Base-by-base conservation (phyloP, 2,113 vertebrate species). In the Phyllostomus discolor region DNA sequence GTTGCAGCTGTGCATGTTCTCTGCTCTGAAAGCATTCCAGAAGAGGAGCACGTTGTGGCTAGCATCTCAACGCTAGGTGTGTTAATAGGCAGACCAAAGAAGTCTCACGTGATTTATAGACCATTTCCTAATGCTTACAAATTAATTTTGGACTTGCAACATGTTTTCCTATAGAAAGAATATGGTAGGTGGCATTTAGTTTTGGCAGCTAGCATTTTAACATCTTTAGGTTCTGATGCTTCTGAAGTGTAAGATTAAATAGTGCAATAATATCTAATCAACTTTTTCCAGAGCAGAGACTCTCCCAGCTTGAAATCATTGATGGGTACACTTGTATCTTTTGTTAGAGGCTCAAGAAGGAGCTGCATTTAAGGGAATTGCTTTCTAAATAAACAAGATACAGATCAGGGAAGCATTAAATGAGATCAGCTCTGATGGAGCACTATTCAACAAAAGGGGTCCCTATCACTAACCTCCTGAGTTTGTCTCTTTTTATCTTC, bases 1-100 rank as follows among this genome's bases (percentile, higher is more conserved):
- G 64, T 90, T 93, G 82, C 33, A 73, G 62, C 93, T 80, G 54
- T 64, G 83, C 90, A 50, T 93, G 15, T 82, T 89, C 82, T 86
- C 72, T 70, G 50, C 38, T 91, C 69, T 86, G 90, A 88, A 93
- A 91, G 70, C 41, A 33, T 75, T 76, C 28, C 33, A 85, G 80
- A 80, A 90, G 78, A 89, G 41, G 28, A 59, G n/a, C 28, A 9
- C n/a, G 86, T 57, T 89, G 87, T 80, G 75, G 48, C 46, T 48
- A 50, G 83, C 64, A 33, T 95, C 78, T 43, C 41, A 85, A 33
- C 62, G 43, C 66, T 41, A 50, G 52, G 52, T 48, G 38, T 48
- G 57, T 87, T 88, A 76, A 91, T 1, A 64, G n/a, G n/a, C 33
- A 4, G 80, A 26, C 54, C 16, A 33, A 19, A 81, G 78, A 78